Conservation (phyloP, 2,888 invertebrate species). For the Hydraecia micacea region DNA sequence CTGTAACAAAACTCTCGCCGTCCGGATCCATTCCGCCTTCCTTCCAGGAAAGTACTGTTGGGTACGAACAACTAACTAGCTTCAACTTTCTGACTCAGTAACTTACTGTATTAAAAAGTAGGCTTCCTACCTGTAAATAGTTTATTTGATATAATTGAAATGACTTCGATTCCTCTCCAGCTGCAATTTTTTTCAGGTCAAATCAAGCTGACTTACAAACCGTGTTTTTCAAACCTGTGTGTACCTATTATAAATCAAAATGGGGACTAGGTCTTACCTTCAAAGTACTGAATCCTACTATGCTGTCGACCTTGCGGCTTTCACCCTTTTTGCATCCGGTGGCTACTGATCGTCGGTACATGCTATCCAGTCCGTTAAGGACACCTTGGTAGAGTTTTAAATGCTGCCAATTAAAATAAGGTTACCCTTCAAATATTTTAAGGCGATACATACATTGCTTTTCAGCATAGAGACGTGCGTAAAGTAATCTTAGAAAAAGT, state of each 20-base stretch:
- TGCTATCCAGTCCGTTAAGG: conserved; percentile 77
- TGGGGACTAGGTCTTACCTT: conserved; percentile 72
- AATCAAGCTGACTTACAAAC: not conserved
- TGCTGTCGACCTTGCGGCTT: conserved; percentile 72
- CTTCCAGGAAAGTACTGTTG: not conserved
- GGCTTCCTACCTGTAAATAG: not conserved
- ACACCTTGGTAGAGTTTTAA: conserved; percentile 74
- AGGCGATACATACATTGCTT: not conserved
- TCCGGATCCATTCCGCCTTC: not conserved
- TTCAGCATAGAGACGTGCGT: not conserved
- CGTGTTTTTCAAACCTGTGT: not conserved
- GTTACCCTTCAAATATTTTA: not conserved
- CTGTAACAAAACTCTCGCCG: not conserved
- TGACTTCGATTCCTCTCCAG: not conserved
- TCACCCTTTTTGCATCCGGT: conserved; percentile 67
- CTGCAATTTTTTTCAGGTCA: not conserved
- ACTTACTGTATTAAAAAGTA: not conserved
- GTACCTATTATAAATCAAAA: not conserved
- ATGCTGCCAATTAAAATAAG: conserved; percentile 64
- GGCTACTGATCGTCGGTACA: conserved; percentile 78
- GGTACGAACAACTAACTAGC: not conserved
- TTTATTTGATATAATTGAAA: not conserved
- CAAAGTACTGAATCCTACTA: conserved; percentile 80
- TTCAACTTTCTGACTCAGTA: not conserved
- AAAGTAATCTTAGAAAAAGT: not conserved